Evolutionary conservation across 2,797 vertebrate species (phyloP).

Genomic region (Falco biarmicus): DNA sequence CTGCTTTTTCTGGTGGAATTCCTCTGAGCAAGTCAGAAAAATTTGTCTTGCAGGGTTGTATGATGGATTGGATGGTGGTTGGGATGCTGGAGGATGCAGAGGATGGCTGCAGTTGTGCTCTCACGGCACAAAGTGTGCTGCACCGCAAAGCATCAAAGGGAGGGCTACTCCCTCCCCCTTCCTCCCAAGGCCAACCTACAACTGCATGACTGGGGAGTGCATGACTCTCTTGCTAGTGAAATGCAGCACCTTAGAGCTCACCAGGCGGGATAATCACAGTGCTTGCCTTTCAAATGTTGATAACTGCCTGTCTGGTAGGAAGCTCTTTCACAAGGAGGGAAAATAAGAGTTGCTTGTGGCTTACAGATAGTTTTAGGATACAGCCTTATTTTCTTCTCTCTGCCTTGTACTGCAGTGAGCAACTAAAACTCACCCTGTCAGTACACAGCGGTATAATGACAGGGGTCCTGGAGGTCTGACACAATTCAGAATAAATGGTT

Average conservation of each 20-base stretch:
- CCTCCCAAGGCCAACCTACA: not conserved
- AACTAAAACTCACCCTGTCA: fast-evolving
- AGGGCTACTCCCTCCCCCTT: not conserved
- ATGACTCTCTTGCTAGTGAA: not conserved
- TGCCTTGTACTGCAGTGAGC: not conserved
- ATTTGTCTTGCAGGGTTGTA: not conserved
- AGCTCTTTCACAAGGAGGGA: not conserved
- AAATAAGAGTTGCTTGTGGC: not conserved
- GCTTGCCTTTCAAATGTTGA: not conserved
- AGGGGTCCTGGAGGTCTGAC: not conserved
- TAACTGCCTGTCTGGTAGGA: not conserved
- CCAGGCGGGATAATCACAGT: not conserved
- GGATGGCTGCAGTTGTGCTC: not conserved
- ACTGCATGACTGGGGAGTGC: not conserved
- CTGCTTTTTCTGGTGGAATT: not conserved
- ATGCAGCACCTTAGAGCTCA: not conserved
- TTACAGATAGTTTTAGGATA: not conserved
- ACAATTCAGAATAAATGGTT: not conserved
- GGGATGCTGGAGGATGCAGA: not conserved
- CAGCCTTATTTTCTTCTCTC: not conserved
- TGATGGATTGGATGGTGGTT: not conserved
- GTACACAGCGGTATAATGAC: not conserved
- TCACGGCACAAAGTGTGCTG: not conserved
- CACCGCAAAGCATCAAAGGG: not conserved
- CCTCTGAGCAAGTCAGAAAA: not conserved